Conservation (phyloP, 2,113 vertebrate genomes). For the Haplochromis vanheusdeni region DNA sequence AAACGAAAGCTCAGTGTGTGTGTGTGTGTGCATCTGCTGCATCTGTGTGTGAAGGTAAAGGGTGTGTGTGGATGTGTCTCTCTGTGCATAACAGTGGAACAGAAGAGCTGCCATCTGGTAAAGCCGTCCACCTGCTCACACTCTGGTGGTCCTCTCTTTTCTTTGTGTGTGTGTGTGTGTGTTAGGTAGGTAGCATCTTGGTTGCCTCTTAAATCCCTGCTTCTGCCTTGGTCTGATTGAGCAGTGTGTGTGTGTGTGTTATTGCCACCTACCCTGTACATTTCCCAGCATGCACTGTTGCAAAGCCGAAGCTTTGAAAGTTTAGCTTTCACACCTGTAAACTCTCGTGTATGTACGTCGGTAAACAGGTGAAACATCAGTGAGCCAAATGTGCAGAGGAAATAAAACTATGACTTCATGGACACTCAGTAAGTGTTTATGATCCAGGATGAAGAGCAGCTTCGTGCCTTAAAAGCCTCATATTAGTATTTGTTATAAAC, state of each 20-base stretch:
- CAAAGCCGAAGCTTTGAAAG: not conserved
- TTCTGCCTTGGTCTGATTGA: not conserved
- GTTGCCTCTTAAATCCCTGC: not conserved
- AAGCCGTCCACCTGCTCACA: slow-evolving; percentile 36
- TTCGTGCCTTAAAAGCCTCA: not conserved
- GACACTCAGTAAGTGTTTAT: not conserved
- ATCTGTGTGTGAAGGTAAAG: not conserved
- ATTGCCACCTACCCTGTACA: not conserved
- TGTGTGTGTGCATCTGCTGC: not conserved
- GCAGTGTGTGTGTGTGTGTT: not conserved
- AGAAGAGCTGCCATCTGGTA: slow-evolving; percentile 53
- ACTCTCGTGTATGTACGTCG: not conserved
- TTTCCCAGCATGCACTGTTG: not conserved
- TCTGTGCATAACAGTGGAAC: slow-evolving; percentile 13
- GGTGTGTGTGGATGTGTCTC: not conserved
- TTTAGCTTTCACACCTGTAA: not conserved
- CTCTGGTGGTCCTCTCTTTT: slow-evolving; percentile 31
- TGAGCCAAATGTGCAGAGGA: not conserved
- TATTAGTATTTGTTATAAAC: not conserved
- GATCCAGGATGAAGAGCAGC: not conserved
- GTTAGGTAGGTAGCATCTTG: not conserved
- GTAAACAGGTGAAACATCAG: not conserved
- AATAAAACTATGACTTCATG: not conserved
- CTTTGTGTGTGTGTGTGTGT: not conserved
- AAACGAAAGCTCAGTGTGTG: not conserved